Evolutionary conservation across 2,113 vertebrate species (phyloP), one percentile per base, ranked within the genome.

Genomic region (Polypterus senegalus): DNA sequence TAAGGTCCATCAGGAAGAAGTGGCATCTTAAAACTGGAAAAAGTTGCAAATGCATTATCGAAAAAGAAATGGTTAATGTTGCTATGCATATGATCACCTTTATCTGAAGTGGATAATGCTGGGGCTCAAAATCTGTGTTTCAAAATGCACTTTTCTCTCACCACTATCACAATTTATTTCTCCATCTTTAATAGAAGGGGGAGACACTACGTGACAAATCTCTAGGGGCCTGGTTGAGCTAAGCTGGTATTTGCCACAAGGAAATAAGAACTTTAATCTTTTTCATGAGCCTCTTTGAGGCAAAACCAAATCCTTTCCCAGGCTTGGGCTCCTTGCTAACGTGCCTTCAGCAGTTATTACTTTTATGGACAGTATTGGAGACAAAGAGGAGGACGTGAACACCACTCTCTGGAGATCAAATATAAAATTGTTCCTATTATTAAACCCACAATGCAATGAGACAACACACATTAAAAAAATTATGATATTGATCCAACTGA

Each of bases 191-290:
- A 63, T 60, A 46, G 53, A 10, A 8, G 63, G 63, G 5, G 63
- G 57, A 52, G 63, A 63, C 45, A 7, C 5, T 7, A 5, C 60
- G n/a, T 5, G 65, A 7, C 9, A 64, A 11, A 62, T 70, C 11
- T 11, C 66, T 58, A 66, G 77, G 11, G 83, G 83, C 3, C 62
- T 85, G 10, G 70, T 79, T 3, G 81, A 83, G 49, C 67, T 84
- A 3, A 61, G 70, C 0, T 83, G 80, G 80, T 73, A 61, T 66
- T 76, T 79, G 51, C 78, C 81, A 11, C 51, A 48, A 3, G 59
- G 62, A 7, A 70, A 49, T 48, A 49, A 64, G 61, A 64, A 54
- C 48, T 27, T 27, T 27, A 57, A 58, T 48, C 47, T 74, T 49
- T 77, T 70, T 59, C 70, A 65, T 61, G 69, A 73, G 43, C 71